Evolutionary conservation across 92 coral and sea anemone genomes (phyloP).

Genomic region (Plumapathes pennacea): DNA sequence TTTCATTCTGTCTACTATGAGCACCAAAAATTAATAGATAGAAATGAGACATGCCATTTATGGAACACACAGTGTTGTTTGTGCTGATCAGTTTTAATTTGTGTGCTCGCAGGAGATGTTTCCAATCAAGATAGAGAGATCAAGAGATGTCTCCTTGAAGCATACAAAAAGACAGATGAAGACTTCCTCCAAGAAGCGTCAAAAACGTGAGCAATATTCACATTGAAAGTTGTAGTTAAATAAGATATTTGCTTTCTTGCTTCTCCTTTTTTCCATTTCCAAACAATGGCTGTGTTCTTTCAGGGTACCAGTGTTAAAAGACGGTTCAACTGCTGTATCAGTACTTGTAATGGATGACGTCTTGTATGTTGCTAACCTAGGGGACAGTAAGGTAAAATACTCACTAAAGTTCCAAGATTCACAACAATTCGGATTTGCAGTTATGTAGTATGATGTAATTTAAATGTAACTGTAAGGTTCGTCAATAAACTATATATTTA

Average conservation of each 20-base stretch:
- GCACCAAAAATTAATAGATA: no score
- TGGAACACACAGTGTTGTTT: neutral
- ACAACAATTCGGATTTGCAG: no score
- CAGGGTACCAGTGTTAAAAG: constrained; percentile 86
- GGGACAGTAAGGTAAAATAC: constrained; percentile 91
- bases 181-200: constrained; percentile 92
- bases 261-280: neutral
- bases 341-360: constrained; percentile 77
- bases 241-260: neutral
- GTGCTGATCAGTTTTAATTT: neutral
- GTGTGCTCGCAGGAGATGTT: constrained; percentile 64
- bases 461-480: no score
- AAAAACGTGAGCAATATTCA: constrained; percentile 69
- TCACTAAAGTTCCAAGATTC: neutral
- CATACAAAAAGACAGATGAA: constrained; percentile 93
- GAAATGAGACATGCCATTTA: no score
- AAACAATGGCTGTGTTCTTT: neutral
- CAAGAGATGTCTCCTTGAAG: constrained; percentile 89
- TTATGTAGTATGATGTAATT: no score
- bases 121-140: constrained; percentile 81
- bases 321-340: constrained; percentile 97
- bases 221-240: neutral
- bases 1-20: no score
- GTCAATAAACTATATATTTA: no score
- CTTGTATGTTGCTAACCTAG: constrained; percentile 93